Base-by-base conservation (phyloP, 2,113 vertebrate species). In the Saguinus imperator region DNA sequence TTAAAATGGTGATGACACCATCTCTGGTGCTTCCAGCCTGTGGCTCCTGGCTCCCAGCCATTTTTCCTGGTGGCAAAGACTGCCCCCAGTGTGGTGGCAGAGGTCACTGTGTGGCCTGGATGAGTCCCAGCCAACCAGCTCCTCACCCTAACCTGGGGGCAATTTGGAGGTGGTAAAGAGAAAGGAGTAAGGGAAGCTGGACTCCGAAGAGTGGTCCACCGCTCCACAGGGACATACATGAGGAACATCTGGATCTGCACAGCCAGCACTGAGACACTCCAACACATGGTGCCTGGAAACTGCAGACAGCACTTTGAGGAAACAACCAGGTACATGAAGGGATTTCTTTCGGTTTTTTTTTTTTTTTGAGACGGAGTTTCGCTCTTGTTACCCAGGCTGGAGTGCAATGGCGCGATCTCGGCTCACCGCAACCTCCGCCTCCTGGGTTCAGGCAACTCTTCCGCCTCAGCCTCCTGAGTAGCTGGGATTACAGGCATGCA, bases 41-140 rank as follows among this genome's bases (percentile, higher is more conserved):
- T 75, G 70, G n/a, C 75, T 96, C 87, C 91, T 98, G 96, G 80
- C 86, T 87, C 32, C 40, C 50, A 84, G 83, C 40, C 87, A 87
- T 68, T 95, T 96, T 58, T 50, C 18, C 16, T 68, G 64, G 79
- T 82, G 48, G 80, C 50, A 72, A 82, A 97, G 64, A 79, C 55
- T 88, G 57, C 57, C 81, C 61, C 72, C 20, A 21, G 82, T 48
- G 37, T 85, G 45, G 75, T 88, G 40, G 68, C 40, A 85, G 77
- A 68, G 77, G 61, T 79, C 87, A 64, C 12, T 21, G 77, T 16
- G 32, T 61, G 61, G 37, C 25, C 57, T 86, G 75, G 16, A 25
- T 79, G 68, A 80, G 48, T 55, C 57, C 37, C 58, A 90, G 79
- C 55, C 58, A 72, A 27, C 52, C 35, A 23, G 50, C 18, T 68